These are phyloP conservation scores for Pomacea canaliculata DNA, from an alignment of 2,888 invertebrate species.

Conservation along the genomic window DNA sequence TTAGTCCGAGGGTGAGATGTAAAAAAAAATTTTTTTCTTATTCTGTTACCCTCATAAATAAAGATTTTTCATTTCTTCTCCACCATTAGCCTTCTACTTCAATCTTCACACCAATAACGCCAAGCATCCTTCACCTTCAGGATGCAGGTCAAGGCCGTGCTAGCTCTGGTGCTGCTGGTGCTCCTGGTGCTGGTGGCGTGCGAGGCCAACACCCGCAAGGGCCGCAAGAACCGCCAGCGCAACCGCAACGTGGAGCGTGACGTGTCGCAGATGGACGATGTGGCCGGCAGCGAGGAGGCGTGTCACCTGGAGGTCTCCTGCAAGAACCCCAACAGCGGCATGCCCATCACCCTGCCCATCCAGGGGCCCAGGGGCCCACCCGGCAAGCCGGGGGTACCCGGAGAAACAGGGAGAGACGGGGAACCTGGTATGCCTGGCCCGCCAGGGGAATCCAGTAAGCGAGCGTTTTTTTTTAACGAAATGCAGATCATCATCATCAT, in stretches of 20 bases:
- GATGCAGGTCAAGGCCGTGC: not conserved
- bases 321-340: conserved; percentile 39
- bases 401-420: conserved; percentile 56
- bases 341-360: conserved; percentile 60
- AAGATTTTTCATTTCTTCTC: not conserved
- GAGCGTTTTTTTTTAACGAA: no score
- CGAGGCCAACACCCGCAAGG: no score
- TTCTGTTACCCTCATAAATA: no score
- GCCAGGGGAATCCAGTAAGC: conserved; percentile 39
- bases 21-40: no score
- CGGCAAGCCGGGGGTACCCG: conserved; percentile 56
- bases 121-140: not conserved
- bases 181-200: no score
- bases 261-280: conserved; percentile 22
- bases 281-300: conserved; percentile 27
- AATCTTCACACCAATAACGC: not conserved
- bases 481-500: conserved; percentile 28
- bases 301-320: conserved; percentile 57
- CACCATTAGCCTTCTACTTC: no score
- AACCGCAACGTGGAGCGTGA: conserved; percentile 29
- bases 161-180: not conserved
- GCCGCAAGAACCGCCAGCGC: conserved; percentile 22
- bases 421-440: conserved; percentile 52
- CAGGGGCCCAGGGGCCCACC: conserved; percentile 61
- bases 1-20: no score